These are phyloP conservation scores for Boulengeromyrus knoepffleri DNA, from an alignment of 2,113 vertebrate genomes.

Conservation along the genomic window DNA sequence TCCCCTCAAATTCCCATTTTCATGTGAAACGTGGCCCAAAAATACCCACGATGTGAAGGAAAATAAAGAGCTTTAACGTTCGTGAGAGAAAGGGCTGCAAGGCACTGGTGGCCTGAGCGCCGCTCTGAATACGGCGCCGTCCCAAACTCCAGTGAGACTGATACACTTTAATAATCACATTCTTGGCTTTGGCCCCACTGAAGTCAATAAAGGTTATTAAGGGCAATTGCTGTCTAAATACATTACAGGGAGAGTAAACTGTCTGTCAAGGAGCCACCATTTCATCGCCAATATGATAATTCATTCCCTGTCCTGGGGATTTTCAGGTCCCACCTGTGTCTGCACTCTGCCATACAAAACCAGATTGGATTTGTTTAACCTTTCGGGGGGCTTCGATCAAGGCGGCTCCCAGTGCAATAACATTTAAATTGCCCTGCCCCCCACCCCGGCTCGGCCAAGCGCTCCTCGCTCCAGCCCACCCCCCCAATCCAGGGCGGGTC, in stretches of 20 bases:
- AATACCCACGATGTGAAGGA: constrained; percentile 51
- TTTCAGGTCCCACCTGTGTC: constrained; percentile 58
- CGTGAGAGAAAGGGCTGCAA: constrained; percentile 72
- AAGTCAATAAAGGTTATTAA: constrained; percentile 90
- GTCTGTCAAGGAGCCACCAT: constrained; percentile 70
- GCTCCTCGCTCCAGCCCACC: constrained; percentile 44
- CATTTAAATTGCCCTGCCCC: constrained; percentile 71
- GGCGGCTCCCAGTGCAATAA: constrained; percentile 75
- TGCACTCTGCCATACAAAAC: constrained; percentile 73
- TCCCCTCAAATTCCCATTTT: constrained; percentile 12
- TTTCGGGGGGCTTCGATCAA: constrained; percentile 74
- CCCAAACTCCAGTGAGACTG: constrained; percentile 79
- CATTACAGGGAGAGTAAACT: constrained; percentile 67
- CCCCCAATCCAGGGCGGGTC: constrained; percentile 41
- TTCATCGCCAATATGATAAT: constrained; percentile 72
- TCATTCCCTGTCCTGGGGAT: constrained; percentile 66
- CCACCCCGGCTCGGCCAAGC: constrained; percentile 10
- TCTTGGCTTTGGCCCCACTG: constrained; percentile 73
- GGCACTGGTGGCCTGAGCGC: constrained; percentile 73
- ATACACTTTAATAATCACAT: constrained; percentile 91
- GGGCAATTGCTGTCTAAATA: constrained; percentile 80
- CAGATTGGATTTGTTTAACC: constrained; percentile 79
- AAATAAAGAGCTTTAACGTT: constrained; percentile 59
- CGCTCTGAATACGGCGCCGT: constrained; percentile 70
- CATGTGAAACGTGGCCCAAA: constrained; percentile 15